Base-by-base conservation (phyloP, 2,888 invertebrate species). In the Lasioglossum zephyrum region DNA sequence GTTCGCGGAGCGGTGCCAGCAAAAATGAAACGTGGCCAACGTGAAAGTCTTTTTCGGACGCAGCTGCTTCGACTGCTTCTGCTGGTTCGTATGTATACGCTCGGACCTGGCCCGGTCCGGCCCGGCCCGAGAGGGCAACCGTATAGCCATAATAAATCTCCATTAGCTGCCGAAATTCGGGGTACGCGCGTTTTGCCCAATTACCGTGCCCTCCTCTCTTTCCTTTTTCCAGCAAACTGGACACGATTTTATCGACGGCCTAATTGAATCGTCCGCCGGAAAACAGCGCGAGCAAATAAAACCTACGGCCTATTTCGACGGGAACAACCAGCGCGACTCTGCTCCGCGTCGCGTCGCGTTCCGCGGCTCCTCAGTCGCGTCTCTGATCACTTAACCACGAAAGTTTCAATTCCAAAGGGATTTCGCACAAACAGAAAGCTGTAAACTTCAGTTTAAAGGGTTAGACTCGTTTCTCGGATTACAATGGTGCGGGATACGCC, bases 81-180 rank as follows among this genome's bases (percentile, higher is more conserved):
- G 60, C 26, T 63, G 63, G 16, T 18, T 63, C 63, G 63, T 36
- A 31, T 6, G 31, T 63, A 31, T 18, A 63, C 63, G 63, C 31
- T 63, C 63, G 63, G 18, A 3, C 31, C n/a, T 11, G 57, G 63
- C 63, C 16, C 22, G 69, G 69, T 31, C 39, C 69, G 47, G 76
- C 44, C 41, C 57, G 73, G 39, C 73, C 31, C 66, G 66, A 77
- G 53, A 49, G 31, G 47, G 44, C 36, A 53, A 79, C 69, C 72
- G 78, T 80, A 83, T 88, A 84, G 84, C 81, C 83, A 89, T 87
- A 90, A 91, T 91, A 91, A 91, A 91, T 91, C 90, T 91, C 92
- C 91, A 91, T 91, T 91, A 90, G 83, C 86, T 77, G 86, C 82
- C 87, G 89, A 90, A 90, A 91, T 91, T 90, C 91, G 83, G 84